A percentile compares a stretch with the other conserved stretches of the same genome.
Evolutionary conservation across 2,888 invertebrate genomes (phyloP).

Genomic region (Allophyes oxyacanthae): DNA sequence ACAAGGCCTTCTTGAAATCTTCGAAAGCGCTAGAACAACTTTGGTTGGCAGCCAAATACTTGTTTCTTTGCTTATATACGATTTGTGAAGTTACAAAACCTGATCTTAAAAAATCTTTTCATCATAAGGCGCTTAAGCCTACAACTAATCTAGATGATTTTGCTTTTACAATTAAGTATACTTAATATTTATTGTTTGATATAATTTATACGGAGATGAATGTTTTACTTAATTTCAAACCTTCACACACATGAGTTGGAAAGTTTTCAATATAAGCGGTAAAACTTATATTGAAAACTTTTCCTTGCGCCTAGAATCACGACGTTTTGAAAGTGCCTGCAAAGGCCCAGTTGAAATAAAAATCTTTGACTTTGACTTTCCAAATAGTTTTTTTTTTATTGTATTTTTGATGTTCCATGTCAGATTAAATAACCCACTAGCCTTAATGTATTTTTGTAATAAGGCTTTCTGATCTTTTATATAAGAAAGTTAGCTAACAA

Average conservation of each 20-base stretch:
- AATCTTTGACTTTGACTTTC: too few relatives aligned
- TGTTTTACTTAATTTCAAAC: too few relatives aligned
- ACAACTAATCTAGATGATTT: not conserved
- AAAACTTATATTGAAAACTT: too few relatives aligned
- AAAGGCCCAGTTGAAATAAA: too few relatives aligned
- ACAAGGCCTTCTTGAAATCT: constrained; percentile 27
- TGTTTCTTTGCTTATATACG: constrained; percentile 10
- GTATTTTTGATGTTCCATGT: constrained; percentile 12
- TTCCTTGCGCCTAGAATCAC: too few relatives aligned
- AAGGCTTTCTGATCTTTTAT: too few relatives aligned
- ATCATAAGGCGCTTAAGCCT: not conserved
- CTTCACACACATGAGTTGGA: too few relatives aligned
- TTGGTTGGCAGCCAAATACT: constrained; percentile 41
- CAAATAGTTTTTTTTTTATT: constrained; percentile 12
- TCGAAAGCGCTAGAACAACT: constrained; percentile 27
- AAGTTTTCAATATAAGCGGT: constrained; percentile 14
- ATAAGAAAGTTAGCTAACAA: not conserved
- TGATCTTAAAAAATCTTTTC: not conserved
- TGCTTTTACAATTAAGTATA: too few relatives aligned
- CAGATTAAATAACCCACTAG: not conserved
- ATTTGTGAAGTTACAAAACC: constrained; percentile 12
- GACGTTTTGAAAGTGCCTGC: too few relatives aligned
- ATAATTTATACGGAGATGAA: too few relatives aligned
- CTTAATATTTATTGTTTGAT: too few relatives aligned
- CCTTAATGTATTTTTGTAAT: too few relatives aligned